Evolutionary conservation across 2,797 vertebrate species (phyloP), one percentile per base, ranked within the genome.

Genomic region (Moxostoma hubbsi): DNA sequence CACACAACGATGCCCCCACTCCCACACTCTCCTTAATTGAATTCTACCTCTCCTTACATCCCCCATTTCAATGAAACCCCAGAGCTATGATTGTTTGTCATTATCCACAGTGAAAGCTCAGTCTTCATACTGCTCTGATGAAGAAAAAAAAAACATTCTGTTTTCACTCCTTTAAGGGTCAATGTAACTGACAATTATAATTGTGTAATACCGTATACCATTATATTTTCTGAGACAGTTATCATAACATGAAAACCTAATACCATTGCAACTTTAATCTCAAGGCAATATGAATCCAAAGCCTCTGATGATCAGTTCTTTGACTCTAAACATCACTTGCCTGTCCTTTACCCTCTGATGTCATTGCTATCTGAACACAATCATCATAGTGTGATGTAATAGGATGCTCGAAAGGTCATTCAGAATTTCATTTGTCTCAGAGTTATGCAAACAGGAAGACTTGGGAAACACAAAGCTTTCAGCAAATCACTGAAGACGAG

Each of bases 381-480:
- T 62, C 66, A 16, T 71, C 59, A 51, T 9, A 12, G 47, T 47
- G 66, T 68, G 67, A 80, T 67, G 83, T 83, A 72, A 75, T 13
- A 63, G 15, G 18, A 75, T 57, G 50, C 61, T 71, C 47, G 67
- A 45, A 65, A 61, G 49, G 65, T 62, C 18, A 16, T 45, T 13
- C 53, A 68, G 73, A 81, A 75, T 82, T 62, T 49, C 10, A 78
- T 65, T 77, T 73, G 73, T 75, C 11, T 24, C 55, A 71, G 11
- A 13, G 77, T 58, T 70, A 70, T 12, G 43, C 59, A 77, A 49
- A 82, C 74, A 78, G 70, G 18, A 84, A 69, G 74, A 68, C 54
- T 16, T 9, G 0, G 57, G 43, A 36, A 10, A 53, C 13, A 10
- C 9, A 36, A 24, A 57, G 36, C 24, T 36, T 63, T 63, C 24